These are phyloP conservation scores for Girardinichthys multiradiatus DNA, from an alignment of 2,113 vertebrate genomes.

Conservation along the genomic window DNA sequence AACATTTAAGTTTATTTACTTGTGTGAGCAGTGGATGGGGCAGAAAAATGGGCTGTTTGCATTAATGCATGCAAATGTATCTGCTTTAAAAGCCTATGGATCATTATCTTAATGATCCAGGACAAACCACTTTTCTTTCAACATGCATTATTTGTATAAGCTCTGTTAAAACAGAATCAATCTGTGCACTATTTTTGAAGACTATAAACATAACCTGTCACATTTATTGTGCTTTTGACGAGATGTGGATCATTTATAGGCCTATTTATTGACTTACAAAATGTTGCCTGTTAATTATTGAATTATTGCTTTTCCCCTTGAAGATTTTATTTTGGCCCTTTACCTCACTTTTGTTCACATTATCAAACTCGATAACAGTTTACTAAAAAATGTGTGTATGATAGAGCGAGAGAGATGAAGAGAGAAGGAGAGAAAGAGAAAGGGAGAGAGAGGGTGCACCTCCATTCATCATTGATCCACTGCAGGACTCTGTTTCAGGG, in stretches of 20 bases:
- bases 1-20: too few species aligned
- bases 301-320: neutral
- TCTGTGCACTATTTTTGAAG: neutral
- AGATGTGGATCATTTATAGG: neutral
- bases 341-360: neutral
- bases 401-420: slow-evolving; percentile 1
- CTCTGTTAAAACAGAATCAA: neutral
- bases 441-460: slow-evolving; percentile 37
- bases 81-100: neutral
- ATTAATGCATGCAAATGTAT: neutral
- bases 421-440: slow-evolving; percentile 42
- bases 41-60: too few species aligned
- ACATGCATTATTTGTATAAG: neutral
- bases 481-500: slow-evolving; percentile 73
- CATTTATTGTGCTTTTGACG: neutral
- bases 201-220: neutral
- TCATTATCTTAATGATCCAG: neutral
- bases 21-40: too few species aligned
- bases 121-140: neutral
- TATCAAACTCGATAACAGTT: neutral
- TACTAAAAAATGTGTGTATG: neutral
- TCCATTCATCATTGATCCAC: slow-evolving; percentile 78
- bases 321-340: neutral
- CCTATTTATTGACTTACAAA: neutral
- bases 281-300: neutral